A percentile compares a stretch with the other conserved stretches of the same genome.
phyloP scores from a whole-genome alignment of 2,113 vertebrate genomes.

The Phalacrocorax pelagicus region DNA sequence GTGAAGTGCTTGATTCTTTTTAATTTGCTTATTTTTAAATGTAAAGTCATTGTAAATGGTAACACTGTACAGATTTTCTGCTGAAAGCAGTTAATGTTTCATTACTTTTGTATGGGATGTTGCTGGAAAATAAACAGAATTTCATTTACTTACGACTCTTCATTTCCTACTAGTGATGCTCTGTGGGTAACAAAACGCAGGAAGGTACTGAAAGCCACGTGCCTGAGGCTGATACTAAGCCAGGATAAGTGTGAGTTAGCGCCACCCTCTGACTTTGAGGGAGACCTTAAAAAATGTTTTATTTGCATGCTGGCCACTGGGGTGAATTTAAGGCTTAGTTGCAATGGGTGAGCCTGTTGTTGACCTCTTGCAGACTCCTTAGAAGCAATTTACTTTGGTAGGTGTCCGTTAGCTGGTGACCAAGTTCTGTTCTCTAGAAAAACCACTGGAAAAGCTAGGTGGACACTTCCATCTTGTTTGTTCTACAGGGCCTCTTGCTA shows the following conservation, averaged over 20 bases:
- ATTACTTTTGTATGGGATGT: constrained; percentile 64
- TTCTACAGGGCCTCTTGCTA: not conserved
- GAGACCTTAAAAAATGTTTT: not conserved
- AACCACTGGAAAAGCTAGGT: not conserved
- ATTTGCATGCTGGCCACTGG: not conserved
- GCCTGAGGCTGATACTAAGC: not conserved
- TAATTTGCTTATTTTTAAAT: constrained; percentile 31
- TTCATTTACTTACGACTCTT: not conserved
- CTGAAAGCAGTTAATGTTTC: constrained; percentile 67
- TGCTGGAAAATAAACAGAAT: constrained; percentile 66
- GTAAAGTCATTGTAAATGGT: constrained; percentile 73
- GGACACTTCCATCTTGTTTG: not conserved
- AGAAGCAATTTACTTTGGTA: not conserved
- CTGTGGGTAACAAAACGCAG: not conserved
- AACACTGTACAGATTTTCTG: constrained; percentile 64
- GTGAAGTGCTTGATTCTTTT: not conserved
- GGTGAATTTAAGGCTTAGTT: not conserved
- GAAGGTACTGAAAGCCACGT: not conserved
- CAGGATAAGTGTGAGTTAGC: not conserved
- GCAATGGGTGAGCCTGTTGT: not conserved
- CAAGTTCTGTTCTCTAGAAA: not conserved
- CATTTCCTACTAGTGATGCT: not conserved
- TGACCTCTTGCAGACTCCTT: not conserved
- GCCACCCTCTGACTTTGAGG: not conserved
- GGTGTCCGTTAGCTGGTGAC: not conserved